Conservation (phyloP, 2,888 invertebrate genomes). For the Horisme vitalbata region DNA sequence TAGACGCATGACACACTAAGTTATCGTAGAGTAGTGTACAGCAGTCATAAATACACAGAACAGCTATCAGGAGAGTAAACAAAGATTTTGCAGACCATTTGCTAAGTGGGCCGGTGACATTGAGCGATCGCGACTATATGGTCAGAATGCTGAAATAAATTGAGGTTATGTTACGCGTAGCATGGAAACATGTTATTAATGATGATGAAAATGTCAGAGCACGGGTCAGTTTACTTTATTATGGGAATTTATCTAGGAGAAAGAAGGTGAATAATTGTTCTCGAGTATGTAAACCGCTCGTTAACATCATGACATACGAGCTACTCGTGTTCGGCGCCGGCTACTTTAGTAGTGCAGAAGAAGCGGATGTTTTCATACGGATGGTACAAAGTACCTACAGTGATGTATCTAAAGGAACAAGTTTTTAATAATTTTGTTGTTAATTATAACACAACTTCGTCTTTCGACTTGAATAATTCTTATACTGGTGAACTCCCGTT, state of each 20-base stretch:
- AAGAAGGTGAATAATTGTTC: background rate
- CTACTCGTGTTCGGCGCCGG: too few relatives aligned
- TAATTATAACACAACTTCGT: too few relatives aligned
- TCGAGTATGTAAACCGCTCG: too few relatives aligned
- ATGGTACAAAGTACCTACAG: too few relatives aligned
- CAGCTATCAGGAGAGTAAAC: slow-evolving; percentile 12
- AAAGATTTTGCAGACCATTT: slow-evolving; percentile 21
- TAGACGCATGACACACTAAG: slow-evolving; percentile 3
- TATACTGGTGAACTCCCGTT: background rate
- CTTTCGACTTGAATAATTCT: too few relatives aligned
- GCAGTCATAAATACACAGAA: slow-evolving; percentile 15
- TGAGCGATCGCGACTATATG: slow-evolving; percentile 16
- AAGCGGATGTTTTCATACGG: too few relatives aligned
- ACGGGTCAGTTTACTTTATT: background rate
- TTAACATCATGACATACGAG: too few relatives aligned
- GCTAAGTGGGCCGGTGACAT: slow-evolving; percentile 16
- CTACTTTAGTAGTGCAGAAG: too few relatives aligned
- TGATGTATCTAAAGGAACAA: too few relatives aligned
- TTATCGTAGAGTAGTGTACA: slow-evolving; percentile 7
- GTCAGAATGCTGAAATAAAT: slow-evolving; percentile 21
- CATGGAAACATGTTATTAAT: slow-evolving; percentile 14
- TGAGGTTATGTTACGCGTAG: slow-evolving; percentile 16
- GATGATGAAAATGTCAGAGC: slow-evolving; percentile 5
- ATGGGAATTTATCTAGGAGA: background rate
- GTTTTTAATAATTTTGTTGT: too few relatives aligned